These are phyloP conservation scores for Tortrix viridana DNA, from an alignment of 2,888 invertebrate species.

Conservation along the genomic window DNA sequence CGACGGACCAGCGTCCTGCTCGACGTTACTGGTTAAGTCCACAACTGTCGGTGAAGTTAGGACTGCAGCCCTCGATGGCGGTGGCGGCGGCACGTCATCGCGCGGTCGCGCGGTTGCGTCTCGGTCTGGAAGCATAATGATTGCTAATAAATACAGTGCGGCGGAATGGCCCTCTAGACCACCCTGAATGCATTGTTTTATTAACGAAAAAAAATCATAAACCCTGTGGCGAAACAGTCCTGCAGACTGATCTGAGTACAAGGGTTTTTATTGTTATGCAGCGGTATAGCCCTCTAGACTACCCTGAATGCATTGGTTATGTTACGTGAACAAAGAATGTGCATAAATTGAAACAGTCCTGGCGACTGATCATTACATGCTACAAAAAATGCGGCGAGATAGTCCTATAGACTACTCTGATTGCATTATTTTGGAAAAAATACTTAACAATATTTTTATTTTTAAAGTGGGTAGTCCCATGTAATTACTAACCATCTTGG, in stretches of 20 bases:
- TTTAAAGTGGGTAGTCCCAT: background rate
- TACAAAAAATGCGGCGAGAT: background rate
- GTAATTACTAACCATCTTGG: background rate
- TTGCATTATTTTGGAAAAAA: background rate
- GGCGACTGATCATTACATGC: background rate
- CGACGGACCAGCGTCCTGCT: no score
- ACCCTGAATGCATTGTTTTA: background rate
- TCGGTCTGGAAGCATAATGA: background rate
- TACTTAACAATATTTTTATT: background rate
- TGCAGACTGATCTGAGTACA: background rate
- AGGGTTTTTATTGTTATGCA: background rate
- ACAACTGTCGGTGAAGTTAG: background rate
- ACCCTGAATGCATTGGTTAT: background rate
- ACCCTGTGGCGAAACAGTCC: slow-evolving; percentile 1
- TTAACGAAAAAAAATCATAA: background rate
- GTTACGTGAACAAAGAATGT: background rate
- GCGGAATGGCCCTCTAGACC: background rate
- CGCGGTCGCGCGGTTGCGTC: background rate
- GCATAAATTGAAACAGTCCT: no score
- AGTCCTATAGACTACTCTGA: background rate
- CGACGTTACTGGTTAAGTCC: no score
- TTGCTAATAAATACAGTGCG: background rate
- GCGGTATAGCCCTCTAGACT: background rate
- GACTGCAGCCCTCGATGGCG: background rate
- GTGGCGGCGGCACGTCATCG: background rate